Evolutionary conservation across 1,140 invertebrate species (phyloP).

Genomic region (Brachionus asplanchnoidis): DNA sequence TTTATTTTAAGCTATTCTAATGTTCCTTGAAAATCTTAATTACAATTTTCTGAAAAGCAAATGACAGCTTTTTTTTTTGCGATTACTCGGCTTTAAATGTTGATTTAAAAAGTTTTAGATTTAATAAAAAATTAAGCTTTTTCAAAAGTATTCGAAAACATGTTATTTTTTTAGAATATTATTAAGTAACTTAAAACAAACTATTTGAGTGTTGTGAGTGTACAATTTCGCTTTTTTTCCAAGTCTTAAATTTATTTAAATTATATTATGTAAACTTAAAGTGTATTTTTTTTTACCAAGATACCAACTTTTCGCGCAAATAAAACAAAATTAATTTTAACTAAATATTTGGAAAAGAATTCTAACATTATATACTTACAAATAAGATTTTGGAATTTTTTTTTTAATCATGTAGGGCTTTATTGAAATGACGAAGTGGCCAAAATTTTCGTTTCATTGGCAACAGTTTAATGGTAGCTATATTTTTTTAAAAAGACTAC

Average conservation of each 20-base stretch:
- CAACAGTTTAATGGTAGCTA: not conserved
- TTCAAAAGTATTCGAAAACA: not conserved
- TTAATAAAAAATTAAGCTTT: not conserved
- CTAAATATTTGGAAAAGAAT: not conserved
- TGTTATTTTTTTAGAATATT: not conserved
- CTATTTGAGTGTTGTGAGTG: not conserved
- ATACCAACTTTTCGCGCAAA: not conserved
- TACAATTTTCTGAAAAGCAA: not conserved
- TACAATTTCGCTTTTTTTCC: not conserved
- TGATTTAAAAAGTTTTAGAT: not conserved
- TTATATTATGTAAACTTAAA: slow-evolving; percentile 11
- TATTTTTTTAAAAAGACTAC: not conserved
- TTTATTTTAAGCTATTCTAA: not conserved
- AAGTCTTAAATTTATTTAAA: not conserved
- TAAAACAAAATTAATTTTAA: not conserved
- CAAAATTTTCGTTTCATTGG: not conserved
- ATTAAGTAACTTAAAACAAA: not conserved
- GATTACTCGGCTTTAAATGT: not conserved
- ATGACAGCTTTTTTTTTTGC: not conserved
- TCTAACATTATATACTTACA: not conserved
- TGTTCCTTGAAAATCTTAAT: not conserved
- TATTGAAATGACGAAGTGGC: not conserved
- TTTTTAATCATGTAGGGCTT: not conserved
- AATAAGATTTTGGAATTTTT: not conserved
- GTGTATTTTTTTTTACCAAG: not conserved